Percentiles rank a stretch among this genome's conserved stretches.
Conservation (phyloP, 2,797 vertebrate species). For the Malurus leucopterus region DNA sequence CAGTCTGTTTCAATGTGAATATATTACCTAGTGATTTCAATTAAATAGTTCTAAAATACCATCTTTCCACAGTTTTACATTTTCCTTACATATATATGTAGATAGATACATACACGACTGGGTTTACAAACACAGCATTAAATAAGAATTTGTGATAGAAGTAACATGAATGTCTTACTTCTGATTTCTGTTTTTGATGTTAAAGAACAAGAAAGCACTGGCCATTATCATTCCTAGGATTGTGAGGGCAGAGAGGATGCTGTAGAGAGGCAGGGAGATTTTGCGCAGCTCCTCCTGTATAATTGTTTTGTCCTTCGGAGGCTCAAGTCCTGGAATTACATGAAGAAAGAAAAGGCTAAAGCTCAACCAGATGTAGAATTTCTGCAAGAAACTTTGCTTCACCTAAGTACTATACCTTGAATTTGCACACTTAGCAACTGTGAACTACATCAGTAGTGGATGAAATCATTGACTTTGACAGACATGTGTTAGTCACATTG, state of each 20-base stretch:
- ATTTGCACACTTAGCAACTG: neutral
- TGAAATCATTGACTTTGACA: neutral
- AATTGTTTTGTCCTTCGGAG: conserved; percentile 95
- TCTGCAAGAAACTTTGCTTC: neutral
- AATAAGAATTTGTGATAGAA: neutral
- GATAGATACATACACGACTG: neutral
- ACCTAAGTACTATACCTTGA: neutral
- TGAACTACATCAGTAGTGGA: neutral
- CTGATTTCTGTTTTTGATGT: conserved; percentile 98
- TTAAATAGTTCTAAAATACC: neutral
- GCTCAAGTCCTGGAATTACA: conserved; percentile 82
- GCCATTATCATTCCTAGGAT: conserved; percentile 98
- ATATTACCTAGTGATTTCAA: neutral
- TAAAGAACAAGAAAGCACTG: conserved; percentile 96
- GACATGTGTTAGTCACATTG: neutral
- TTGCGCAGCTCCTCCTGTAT: conserved; percentile 90
- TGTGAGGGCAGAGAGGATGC: conserved; percentile 95
- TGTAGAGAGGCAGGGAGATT: conserved; percentile 95
- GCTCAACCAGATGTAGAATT: neutral
- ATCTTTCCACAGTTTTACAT: neutral
- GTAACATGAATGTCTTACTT: conserved; percentile 76
- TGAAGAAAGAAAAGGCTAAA: neutral
- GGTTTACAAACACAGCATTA: neutral
- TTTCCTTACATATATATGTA: neutral
- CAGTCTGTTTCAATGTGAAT: neutral